A percentile compares a stretch with the other conserved stretches of the same genome.
Conservation (phyloP, 2,113 vertebrate genomes). For the Numida meleagris region DNA sequence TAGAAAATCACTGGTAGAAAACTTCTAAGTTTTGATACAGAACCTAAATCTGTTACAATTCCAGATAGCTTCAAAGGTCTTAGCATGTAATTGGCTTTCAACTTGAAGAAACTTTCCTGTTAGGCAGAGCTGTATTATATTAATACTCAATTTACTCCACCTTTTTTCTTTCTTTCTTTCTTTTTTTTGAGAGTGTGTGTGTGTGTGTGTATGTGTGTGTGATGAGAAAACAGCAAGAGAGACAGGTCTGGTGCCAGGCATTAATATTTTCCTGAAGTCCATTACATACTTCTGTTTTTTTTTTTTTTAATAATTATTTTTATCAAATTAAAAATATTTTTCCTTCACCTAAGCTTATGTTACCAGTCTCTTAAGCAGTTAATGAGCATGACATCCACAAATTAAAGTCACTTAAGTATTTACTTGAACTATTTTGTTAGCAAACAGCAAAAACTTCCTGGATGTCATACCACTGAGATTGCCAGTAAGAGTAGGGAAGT, state of each 20-base stretch:
- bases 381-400: not conserved
- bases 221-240: not conserved
- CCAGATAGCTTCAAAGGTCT: not conserved
- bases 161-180: not conserved
- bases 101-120: not conserved
- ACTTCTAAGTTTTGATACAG: not conserved
- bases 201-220: not conserved
- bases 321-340: not conserved
- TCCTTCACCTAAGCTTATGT: not conserved
- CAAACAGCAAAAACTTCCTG: not conserved
- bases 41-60: not conserved
- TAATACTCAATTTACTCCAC: not conserved
- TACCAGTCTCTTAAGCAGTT: not conserved
- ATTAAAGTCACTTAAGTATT: not conserved
- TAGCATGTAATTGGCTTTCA: not conserved
- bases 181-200: not conserved
- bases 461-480: accelerated
- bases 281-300: not conserved
- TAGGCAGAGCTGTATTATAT: not conserved
- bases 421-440: not conserved
- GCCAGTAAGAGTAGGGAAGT: too few relatives aligned
- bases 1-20: not conserved
- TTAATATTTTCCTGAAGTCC: not conserved
- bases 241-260: not conserved
- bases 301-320: not conserved